These are phyloP conservation scores for Corythoichthys intestinalis DNA, from an alignment of 2,113 vertebrate genomes.

Conservation along the genomic window DNA sequence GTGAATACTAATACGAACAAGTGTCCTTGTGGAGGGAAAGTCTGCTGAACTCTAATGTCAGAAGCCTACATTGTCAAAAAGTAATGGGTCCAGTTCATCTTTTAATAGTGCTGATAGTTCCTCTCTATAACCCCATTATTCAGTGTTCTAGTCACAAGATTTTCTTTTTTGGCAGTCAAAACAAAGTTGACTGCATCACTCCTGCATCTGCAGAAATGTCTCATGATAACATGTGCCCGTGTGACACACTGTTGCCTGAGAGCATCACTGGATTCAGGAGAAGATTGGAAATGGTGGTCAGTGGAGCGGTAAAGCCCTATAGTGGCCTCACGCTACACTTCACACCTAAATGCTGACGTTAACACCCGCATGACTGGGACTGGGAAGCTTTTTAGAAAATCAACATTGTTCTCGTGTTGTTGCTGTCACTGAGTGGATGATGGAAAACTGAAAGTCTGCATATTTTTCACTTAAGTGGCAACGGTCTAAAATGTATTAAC, in stretches of 20 bases:
- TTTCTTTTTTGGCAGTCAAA: not conserved
- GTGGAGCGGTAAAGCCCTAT: constrained; percentile 10
- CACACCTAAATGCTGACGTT: constrained; percentile 26
- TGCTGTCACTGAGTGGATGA: not conserved
- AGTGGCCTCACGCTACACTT: constrained; percentile 15
- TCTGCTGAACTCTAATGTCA: constrained; percentile 37
- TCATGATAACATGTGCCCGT: not conserved
- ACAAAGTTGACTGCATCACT: not conserved
- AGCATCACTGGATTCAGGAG: not conserved
- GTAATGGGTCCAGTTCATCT: constrained; percentile 34
- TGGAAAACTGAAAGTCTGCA: not conserved
- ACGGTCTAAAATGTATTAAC: not conserved
- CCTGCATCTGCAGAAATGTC: not conserved
- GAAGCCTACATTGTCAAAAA: constrained; percentile 30
- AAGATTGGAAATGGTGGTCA: constrained; percentile 20
- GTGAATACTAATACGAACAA: constrained; percentile 56
- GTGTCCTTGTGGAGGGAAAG: constrained; percentile 31
- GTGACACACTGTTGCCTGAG: not conserved
- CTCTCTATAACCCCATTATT: constrained; percentile 14
- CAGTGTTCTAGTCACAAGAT: not conserved
- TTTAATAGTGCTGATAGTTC: constrained; percentile 23
- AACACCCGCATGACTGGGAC: constrained; percentile 9
- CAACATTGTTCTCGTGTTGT: not conserved
- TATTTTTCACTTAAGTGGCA: not conserved
- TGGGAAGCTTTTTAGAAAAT: constrained; percentile 4